These are phyloP conservation scores for Limnephilus lunatus DNA, from an alignment of 2,888 invertebrate species.

Conservation along the genomic window DNA sequence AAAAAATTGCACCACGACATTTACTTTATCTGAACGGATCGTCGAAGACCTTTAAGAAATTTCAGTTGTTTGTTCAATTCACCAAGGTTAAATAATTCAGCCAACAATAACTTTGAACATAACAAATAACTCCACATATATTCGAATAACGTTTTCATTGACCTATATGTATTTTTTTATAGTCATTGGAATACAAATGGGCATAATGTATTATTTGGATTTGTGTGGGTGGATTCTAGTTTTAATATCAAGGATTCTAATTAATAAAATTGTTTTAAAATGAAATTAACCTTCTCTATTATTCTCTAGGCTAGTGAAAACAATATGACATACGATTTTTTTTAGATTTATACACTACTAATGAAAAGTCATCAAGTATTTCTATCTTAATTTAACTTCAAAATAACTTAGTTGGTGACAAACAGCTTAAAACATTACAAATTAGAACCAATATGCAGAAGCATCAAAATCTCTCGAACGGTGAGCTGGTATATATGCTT, in stretches of 20 bases:
- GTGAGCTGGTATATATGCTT: no score
- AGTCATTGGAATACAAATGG: not conserved
- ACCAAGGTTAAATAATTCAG: not conserved
- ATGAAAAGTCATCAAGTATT: no score
- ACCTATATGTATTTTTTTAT: not conserved
- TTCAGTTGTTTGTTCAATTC: not conserved
- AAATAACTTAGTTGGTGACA: no score
- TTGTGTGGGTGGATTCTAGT: not conserved
- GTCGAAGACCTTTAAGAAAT: not conserved
- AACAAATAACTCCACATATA: not conserved
- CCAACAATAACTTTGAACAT: not conserved
- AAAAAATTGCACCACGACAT: not conserved
- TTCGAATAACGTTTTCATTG: not conserved
- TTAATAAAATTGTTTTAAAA: not conserved
- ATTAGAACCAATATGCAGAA: no score
- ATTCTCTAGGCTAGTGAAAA: no score
- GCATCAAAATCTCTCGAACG: no score
- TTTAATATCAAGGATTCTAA: not conserved
- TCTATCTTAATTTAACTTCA: no score
- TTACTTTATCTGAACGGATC: not conserved
- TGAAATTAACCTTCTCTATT: not conserved
- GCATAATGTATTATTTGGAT: not conserved
- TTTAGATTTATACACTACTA: no score
- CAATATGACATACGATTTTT: no score
- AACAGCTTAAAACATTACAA: no score